Evolutionary conservation across 2,113 vertebrate species (phyloP).

Genomic region (Malurus elegans): DNA sequence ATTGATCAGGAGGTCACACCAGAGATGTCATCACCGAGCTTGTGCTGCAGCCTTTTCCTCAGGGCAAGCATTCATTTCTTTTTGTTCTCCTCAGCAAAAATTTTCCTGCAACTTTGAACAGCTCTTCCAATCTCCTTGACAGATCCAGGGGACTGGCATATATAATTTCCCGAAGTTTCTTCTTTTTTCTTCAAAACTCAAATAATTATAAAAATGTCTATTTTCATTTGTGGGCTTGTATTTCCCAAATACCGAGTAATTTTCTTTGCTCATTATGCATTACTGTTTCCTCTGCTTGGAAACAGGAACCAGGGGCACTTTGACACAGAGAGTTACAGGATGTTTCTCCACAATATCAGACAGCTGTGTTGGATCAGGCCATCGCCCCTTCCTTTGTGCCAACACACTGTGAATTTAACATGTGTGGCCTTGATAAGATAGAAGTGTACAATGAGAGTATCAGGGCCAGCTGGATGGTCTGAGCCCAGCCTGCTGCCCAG

Average conservation of each 20-base stretch:
- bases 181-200: neutral
- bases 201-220: neutral
- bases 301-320: constrained; percentile 40
- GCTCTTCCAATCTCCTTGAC: neutral
- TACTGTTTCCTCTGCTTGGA: constrained; percentile 43
- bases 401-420: neutral
- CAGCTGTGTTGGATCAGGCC: constrained; percentile 18
- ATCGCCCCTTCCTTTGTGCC: neutral
- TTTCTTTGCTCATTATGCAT: neutral
- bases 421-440: neutral
- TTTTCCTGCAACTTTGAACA: neutral
- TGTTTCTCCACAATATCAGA: neutral
- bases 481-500: neutral
- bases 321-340: constrained; percentile 49
- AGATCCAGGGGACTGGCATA: neutral
- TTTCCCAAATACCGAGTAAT: neutral
- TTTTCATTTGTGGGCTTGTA: neutral
- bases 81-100: neutral
- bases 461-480: neutral
- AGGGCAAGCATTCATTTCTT: neutral
- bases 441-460: neutral
- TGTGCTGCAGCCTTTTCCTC: neutral
- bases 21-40: neutral
- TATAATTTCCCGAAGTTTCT: neutral
- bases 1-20: neutral